These are phyloP conservation scores for Heliconius eleuchia DNA, from an alignment of 1,140 invertebrate genomes.

Conservation along the genomic window DNA sequence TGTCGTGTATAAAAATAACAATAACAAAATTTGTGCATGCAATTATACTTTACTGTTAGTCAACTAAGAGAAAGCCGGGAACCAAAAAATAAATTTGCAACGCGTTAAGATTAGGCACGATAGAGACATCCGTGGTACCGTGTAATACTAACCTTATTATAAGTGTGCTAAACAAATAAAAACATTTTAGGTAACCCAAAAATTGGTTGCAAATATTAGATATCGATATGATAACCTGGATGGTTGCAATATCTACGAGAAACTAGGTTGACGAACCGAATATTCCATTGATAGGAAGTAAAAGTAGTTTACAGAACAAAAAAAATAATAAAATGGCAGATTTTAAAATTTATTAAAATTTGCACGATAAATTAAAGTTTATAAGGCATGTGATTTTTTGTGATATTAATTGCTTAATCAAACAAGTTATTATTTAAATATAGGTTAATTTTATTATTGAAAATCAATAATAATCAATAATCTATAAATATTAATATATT, in stretches of 20 bases:
- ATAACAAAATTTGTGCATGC: conserved; percentile 30
- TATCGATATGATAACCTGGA: conserved; percentile 30
- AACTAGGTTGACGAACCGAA: conserved; percentile 17
- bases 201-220: conserved; percentile 18
- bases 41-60: conserved; percentile 38
- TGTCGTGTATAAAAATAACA: conserved; percentile 10
- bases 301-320: conserved; percentile 6
- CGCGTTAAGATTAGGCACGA: conserved; percentile 36
- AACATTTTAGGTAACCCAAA: conserved; percentile 27
- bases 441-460: not conserved
- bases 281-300: conserved; percentile 9
- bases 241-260: conserved; percentile 17
- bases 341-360: not conserved
- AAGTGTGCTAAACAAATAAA: conserved; percentile 18
- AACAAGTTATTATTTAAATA: not conserved
- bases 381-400: not conserved
- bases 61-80: conserved; percentile 32
- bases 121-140: conserved; percentile 27
- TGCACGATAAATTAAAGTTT: not conserved
- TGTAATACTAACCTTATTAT: conserved; percentile 42
- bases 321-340: not conserved
- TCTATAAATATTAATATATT: not conserved
- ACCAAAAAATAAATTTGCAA: conserved; percentile 37
- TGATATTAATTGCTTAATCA: not conserved
- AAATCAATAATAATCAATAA: not conserved